Evolutionary conservation across 2,113 vertebrate genomes (phyloP).

Genomic region (Amphiprion ocellaris): DNA sequence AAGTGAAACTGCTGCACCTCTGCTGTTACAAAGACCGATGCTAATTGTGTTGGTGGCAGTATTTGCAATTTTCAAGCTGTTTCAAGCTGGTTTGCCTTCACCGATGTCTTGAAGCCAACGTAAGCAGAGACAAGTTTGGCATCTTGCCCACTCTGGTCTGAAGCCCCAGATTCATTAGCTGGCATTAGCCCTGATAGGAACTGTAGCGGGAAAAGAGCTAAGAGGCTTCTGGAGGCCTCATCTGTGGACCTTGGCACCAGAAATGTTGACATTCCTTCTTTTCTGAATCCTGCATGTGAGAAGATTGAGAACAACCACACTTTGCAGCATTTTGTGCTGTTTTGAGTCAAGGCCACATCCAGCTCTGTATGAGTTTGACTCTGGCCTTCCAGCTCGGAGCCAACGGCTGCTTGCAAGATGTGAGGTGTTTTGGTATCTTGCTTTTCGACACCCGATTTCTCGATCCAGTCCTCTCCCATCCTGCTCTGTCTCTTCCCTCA

Average conservation of each 20-base stretch:
- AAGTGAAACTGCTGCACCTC: neutral
- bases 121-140: conserved; percentile 43
- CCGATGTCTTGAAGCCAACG: conserved; percentile 28
- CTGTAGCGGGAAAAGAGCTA: conserved; percentile 38
- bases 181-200: conserved; percentile 26
- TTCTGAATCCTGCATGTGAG: conserved; percentile 41
- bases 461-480: conserved; percentile 21
- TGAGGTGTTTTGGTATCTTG: conserved; percentile 58
- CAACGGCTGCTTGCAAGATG: conserved; percentile 50
- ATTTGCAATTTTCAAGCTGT: conserved; percentile 10
- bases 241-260: conserved; percentile 46
- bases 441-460: conserved; percentile 51
- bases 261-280: conserved; percentile 50
- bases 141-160: conserved; percentile 23
- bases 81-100: conserved; percentile 4
- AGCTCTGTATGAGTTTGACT: conserved; percentile 6
- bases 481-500: conserved; percentile 19
- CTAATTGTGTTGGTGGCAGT: neutral
- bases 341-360: conserved; percentile 36
- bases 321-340: conserved; percentile 4
- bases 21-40: neutral
- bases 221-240: conserved; percentile 27
- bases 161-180: conserved; percentile 44
- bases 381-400: conserved; percentile 12
- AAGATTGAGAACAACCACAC: conserved; percentile 44